Evolutionary conservation across 2,888 invertebrate species (phyloP), one percentile per base, ranked within the genome.

Genomic region (Tenthredo mesomela): DNA sequence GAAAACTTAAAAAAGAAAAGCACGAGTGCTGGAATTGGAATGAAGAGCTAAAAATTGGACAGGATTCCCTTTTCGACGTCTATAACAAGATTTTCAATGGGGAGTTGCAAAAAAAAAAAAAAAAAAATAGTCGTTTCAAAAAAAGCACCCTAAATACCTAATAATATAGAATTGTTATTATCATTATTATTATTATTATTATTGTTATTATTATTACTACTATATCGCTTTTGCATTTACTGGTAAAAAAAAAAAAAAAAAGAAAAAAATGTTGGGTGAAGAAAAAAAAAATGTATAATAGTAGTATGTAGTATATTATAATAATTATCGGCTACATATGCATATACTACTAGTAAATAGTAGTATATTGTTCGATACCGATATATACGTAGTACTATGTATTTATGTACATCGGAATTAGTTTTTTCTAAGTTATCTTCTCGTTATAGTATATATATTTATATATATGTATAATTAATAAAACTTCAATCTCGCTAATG

Each of bases 171-270:
- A 61, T 61, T n/a, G 0, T 70, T 37, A 29, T 25, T n/a, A n/a
- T n/a, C n/a, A n/a, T n/a, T n/a, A n/a, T n/a, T n/a, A n/a, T n/a
- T n/a, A n/a, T n/a, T 65, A 12, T 65, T 67, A 87, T 90, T 90
- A 90, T 86, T 89, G 89, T 54, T n/a, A 54, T 7, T n/a, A n/a
- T 54, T n/a, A 87, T 89, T 87, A 85, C 33, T 58, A 40, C 87
- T 86, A 84, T 84, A 84, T 50, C 82, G 43, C 58, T 85, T 86
- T 67, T 87, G 86, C 84, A 5, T 70, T 84, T 87, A 88, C 85
- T 65, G 33, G 65, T 82, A 86, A 87, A 86, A 85, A 84, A 80
- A 86, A 86, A 33, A 86, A 87, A 86, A 85, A 85, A 71, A 80
- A 86, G 87, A 86, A 85, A 85, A 80, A 86, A 86, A 65, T 65